Base-by-base conservation (phyloP, 2,797 vertebrate genomes). In the Crossoptilon crossoptilon region DNA sequence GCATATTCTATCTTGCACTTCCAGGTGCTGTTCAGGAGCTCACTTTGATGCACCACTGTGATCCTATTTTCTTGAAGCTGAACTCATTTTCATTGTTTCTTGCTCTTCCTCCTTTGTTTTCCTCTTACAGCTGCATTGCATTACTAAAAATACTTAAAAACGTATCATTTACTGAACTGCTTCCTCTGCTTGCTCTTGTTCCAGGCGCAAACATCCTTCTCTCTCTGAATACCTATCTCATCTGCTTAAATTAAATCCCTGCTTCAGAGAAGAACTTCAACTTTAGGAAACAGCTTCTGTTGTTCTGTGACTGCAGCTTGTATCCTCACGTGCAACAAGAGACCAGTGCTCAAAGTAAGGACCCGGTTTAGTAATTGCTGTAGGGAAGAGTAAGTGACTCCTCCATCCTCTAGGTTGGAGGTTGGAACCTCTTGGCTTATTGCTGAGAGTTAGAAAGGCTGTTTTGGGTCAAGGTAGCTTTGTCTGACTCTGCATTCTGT, bases 131-230 rank as follows among this genome's bases (percentile, higher is more conserved):
- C 76, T 88, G 76, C 82, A 70, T 81, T 87, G 67, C 37, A n/a
- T 87, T 88, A 68, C 91, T 95, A 89, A 94, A 95, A 96, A 95
- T 92, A 81, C 44, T 80, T 79, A 78, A 91, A 90, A 27, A 31
- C 10, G 0, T 79, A 78, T 70, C 13, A 59, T 78, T 92, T 93
- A 73, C 82, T 64, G 73, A 92, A 83, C 73, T 82, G 53, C 71
- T 96, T 94, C 84, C 91, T 81, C 79, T 96, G 88, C 81, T 87
- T 87, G 62, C 76, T 87, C 90, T 95, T 59, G 84, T 94, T 96
- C 59, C 82, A 95, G 88, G 91, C 67, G 86, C 51, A 95, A 96
- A 92, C 73, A 94, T 90, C 76, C 73, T 70, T 93, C 82, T 91
- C 72, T 26, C 91, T 81, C 72, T 81, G 81, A 96, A 71, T 53